Percentiles rank a stretch among this genome's conserved stretches.
These are phyloP conservation scores for Hoplodrina ambigua DNA, from an alignment of 2,888 invertebrate genomes.

Conservation along the genomic window DNA sequence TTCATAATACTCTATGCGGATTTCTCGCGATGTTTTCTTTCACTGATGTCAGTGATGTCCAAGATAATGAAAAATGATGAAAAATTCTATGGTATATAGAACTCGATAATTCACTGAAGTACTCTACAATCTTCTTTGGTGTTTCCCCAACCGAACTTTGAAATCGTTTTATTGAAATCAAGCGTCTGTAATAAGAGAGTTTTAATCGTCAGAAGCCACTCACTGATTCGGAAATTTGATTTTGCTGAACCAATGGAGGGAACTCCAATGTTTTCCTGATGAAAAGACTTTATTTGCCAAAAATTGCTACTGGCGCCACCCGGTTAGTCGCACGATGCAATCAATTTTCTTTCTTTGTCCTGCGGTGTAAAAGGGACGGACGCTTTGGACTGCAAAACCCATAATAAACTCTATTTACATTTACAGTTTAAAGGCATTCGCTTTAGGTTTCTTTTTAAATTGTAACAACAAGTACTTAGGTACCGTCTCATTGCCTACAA, in stretches of 20 bases:
- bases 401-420: too few relatives aligned
- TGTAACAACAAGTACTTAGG: too few relatives aligned
- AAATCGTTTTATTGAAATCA: slow-evolving; percentile 30
- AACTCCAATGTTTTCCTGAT: slow-evolving; percentile 18
- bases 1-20: too few relatives aligned
- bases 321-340: not conserved
- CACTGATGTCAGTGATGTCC: too few relatives aligned
- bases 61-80: too few relatives aligned
- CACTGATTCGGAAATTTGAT: slow-evolving; percentile 47
- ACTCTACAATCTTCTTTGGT: slow-evolving; percentile 4
- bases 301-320: not conserved
- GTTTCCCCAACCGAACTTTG: slow-evolving; percentile 2
- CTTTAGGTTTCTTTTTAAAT: too few relatives aligned
- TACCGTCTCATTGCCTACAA: too few relatives aligned
- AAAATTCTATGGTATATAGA: not conserved
- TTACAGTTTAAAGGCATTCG: too few relatives aligned
- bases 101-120: not conserved
- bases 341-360: not conserved
- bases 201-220: slow-evolving; percentile 38
- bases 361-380: not conserved
- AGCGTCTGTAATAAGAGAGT: slow-evolving; percentile 19
- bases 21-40: too few relatives aligned
- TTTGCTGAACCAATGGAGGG: slow-evolving; percentile 12
- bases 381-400: not conserved
- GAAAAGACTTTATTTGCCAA: slow-evolving; percentile 18